phyloP scores from a whole-genome alignment of 2,797 vertebrate species.

The Vespertilio murinus region DNA sequence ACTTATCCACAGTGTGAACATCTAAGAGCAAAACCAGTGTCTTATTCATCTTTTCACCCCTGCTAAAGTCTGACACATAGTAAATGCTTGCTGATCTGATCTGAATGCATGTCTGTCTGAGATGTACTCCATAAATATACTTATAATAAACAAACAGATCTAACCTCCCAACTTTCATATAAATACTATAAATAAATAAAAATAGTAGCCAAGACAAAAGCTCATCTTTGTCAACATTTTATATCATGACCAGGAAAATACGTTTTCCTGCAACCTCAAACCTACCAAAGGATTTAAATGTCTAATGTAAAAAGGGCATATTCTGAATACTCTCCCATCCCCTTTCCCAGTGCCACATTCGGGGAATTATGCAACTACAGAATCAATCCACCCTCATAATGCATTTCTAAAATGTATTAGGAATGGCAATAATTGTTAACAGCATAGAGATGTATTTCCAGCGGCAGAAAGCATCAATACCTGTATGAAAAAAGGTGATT shows the following conservation, averaged over 20 bases:
- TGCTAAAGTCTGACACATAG: neutral
- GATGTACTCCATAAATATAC: neutral
- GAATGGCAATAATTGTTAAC: slow-evolving; percentile 66
- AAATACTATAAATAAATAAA: slow-evolving; percentile 24
- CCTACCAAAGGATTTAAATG: slow-evolving; percentile 26
- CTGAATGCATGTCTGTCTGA: neutral
- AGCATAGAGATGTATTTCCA: slow-evolving; percentile 58
- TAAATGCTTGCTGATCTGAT: slow-evolving; percentile 30
- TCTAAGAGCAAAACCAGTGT: neutral
- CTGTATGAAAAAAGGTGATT: slow-evolving; percentile 66
- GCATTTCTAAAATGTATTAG: slow-evolving; percentile 69
- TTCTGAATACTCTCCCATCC: slow-evolving; percentile 37
- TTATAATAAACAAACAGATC: slow-evolving; percentile 21
- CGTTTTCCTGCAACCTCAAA: slow-evolving; percentile 45
- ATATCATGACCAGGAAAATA: neutral
- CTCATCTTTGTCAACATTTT: neutral
- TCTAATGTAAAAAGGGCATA: slow-evolving; percentile 32
- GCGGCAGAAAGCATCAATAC: slow-evolving; percentile 69
- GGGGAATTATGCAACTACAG: slow-evolving; percentile 56
- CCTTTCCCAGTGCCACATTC: slow-evolving; percentile 6
- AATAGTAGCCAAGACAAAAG: slow-evolving; percentile 53
- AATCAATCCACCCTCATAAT: slow-evolving; percentile 67
- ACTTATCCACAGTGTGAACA: neutral
- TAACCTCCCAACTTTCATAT: slow-evolving; percentile 24
- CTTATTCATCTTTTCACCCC: neutral